Conservation (phyloP, 1,140 invertebrate species). For the Goniozus legneri region DNA sequence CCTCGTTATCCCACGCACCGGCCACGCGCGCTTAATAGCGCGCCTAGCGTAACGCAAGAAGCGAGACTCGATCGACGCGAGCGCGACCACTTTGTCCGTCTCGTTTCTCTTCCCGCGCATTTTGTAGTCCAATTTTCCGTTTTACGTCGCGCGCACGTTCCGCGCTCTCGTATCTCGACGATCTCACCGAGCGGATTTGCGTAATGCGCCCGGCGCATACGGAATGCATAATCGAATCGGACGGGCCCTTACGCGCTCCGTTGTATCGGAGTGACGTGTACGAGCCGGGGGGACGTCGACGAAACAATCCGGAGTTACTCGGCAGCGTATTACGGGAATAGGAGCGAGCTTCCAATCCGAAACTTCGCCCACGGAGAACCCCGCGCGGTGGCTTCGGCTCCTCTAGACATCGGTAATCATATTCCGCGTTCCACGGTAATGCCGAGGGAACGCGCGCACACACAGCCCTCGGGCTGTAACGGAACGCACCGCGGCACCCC, state of each 20-base stretch:
- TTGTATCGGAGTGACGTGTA: slow-evolving; percentile 10
- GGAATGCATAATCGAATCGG: slow-evolving; percentile 14
- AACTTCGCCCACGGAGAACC: slow-evolving; percentile 27
- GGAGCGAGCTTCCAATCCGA: too few species aligned
- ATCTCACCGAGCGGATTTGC: too few species aligned
- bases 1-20: neutral
- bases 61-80: too few species aligned
- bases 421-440: slow-evolving; percentile 52
- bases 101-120: too few species aligned
- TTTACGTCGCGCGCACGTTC: too few species aligned
- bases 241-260: neutral
- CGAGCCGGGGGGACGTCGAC: neutral
- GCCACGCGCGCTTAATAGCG: neutral
- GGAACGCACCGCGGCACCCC: slow-evolving; percentile 37
- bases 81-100: too few species aligned
- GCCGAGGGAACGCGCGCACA: slow-evolving; percentile 32
- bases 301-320: too few species aligned
- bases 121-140: too few species aligned
- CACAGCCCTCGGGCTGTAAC: slow-evolving; percentile 41
- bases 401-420: slow-evolving; percentile 46
- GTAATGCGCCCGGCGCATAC: slow-evolving; percentile 15
- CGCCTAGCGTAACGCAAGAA: slow-evolving; percentile 6
- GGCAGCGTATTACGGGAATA: too few species aligned
- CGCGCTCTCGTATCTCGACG: too few species aligned
- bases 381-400: slow-evolving; percentile 16